Base-by-base conservation (phyloP, 2,797 vertebrate genomes). In the Tolypeutes matacus region DNA sequence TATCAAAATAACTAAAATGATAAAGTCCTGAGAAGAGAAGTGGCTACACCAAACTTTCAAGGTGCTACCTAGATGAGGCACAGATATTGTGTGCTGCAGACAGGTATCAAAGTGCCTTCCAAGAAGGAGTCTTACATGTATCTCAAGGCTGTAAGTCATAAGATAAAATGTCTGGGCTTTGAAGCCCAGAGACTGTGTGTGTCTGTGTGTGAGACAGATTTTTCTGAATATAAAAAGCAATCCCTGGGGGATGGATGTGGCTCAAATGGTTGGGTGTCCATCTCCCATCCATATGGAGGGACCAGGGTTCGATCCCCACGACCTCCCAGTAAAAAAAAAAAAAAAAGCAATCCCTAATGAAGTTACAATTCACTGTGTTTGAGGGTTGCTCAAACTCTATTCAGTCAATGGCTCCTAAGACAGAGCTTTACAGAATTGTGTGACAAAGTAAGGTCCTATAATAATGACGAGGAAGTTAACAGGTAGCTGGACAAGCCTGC, bases 191-290 rank as follows among this genome's bases (percentile, higher is more conserved):
- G 39, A 39, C 39, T 67, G 42, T n/a, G 9, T 76, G 31, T 67
- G 69, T 69, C 36, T 72, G 2, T 14, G 15, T 80, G 80, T 46
- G 46, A 89, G 65, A 25, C 2, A 88, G 36, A 17, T 39, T 65
- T 88, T 93, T 92, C 70, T 93, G 34, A 92, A 65, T 65, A 93
- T 31, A 51, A 73, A 51, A 82, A 36, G 51, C 23, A 88, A 67
- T 46, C 34, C 62, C 29, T 78, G n/a, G n/a, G n/a, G n/a, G n/a
- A n/a, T n/a, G n/a, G n/a, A n/a, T n/a, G n/a, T n/a, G n/a, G n/a
- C n/a, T n/a, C n/a, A n/a, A n/a, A n/a, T n/a, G n/a, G n/a, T n/a
- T n/a, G n/a, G n/a, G n/a, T n/a, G n/a, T n/a, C n/a, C n/a, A n/a
- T n/a, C n/a, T n/a, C n/a, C n/a, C n/a, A n/a, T n/a, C n/a, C n/a